Evolutionary conservation across 2,797 vertebrate species (phyloP).

Genomic region (Chrosomus eos): DNA sequence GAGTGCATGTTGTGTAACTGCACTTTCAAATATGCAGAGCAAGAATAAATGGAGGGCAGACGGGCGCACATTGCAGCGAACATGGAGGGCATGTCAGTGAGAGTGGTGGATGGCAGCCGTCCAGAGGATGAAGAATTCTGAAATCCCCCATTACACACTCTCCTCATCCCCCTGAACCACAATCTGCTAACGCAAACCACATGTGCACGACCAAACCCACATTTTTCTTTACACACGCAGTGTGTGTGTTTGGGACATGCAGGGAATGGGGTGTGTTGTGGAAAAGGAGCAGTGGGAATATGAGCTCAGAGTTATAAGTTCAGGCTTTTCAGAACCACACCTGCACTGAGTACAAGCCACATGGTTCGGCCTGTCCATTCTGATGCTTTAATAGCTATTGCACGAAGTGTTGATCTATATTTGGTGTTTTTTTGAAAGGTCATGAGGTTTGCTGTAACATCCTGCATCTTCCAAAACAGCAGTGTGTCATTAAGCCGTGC

Average conservation of each 20-base stretch:
- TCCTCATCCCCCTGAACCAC: constrained; percentile 46
- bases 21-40: constrained; percentile 38
- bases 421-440: constrained; percentile 29
- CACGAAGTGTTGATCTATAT: constrained; percentile 10
- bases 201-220: constrained; percentile 55
- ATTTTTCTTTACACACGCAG: constrained; percentile 30
- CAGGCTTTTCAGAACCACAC: constrained; percentile 3
- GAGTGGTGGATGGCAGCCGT: constrained; percentile 58
- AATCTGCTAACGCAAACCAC: constrained; percentile 69
- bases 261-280: constrained; percentile 47
- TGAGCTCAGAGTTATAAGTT: constrained; percentile 21
- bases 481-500: constrained; percentile 43
- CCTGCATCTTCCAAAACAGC: constrained; percentile 38
- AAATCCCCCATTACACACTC: constrained; percentile 64
- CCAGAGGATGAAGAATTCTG: constrained; percentile 61
- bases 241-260: constrained; percentile 37
- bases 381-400: not conserved
- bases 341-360: not conserved
- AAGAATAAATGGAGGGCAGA: constrained; percentile 25
- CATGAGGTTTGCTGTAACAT: constrained; percentile 20
- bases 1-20: constrained; percentile 12
- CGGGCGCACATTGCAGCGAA: constrained; percentile 53
- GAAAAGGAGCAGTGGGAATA: constrained; percentile 40
- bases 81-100: constrained; percentile 56
- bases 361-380: not conserved